Evolutionary conservation across 2,888 invertebrate genomes (phyloP), one percentile per base, ranked within the genome.

Genomic region (Endomychus coccineus): DNA sequence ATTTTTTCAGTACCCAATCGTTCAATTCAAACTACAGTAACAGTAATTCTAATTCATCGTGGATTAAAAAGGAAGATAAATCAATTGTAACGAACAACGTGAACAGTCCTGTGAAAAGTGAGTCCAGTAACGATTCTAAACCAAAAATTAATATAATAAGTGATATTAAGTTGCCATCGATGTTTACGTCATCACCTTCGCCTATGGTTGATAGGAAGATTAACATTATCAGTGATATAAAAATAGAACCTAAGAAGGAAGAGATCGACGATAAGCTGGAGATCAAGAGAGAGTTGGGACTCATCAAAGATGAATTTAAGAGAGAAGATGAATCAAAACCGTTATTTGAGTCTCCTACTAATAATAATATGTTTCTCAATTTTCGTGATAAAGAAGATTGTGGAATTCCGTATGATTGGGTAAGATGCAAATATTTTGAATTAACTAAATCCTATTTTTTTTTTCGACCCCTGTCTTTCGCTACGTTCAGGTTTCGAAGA

Each of bases 361-460:
- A 38, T 14, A 38, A 27, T 29, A 33, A 27, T 16, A 19, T 7
- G 21, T 38, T 38, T 5, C 28, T 38, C 16, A 38, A 34, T 28
- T 32, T 38, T 10, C 53, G 45, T 32, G 57, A 55, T 34, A 80
- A 79, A 59, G 82, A 83, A 59, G 85, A 83, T 48, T 83, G 83
- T 54, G 85, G 84, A 48, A 81, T 89, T 61, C 85, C 87, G 1
- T 89, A 89, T 53, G 89, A 90, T 58, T 90, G 90, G 90, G 76
- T 75, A 61, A 62, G 65, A n/a, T n/a, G n/a, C n/a, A n/a, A n/a
- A n/a, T n/a, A n/a, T n/a, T n/a, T n/a, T n/a, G n/a, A n/a, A n/a
- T n/a, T n/a, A n/a, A n/a, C n/a, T n/a, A n/a, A n/a, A n/a, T n/a
- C n/a, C n/a, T n/a, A n/a, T n/a, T n/a, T n/a, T n/a, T n/a, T n/a